Base-by-base conservation (phyloP, 2,113 vertebrate genomes). In the human region DNA sequence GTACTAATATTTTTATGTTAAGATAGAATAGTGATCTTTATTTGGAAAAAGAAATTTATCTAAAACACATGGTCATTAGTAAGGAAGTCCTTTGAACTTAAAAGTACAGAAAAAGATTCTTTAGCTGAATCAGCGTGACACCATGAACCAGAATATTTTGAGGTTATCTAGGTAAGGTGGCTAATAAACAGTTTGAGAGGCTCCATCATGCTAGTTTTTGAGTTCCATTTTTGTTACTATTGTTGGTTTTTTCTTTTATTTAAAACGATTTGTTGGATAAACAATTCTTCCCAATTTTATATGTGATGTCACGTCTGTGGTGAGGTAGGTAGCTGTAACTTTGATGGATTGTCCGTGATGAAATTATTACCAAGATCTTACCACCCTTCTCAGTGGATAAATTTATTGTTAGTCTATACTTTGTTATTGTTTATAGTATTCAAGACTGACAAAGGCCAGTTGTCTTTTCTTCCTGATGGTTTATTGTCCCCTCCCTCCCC, bases 11-110 rank as follows among this genome's bases (percentile, higher is more conserved):
- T 27, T 80, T 86, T 5, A 43, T 50, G 7, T 93, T 89, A 96
- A 55, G 20, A n/a, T 55, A 59, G 6, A 81, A n/a, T 82, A 18
- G 16, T 73, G 48, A 35, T 82, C 2, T 70, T 85, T 75, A 80
- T 88, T 95, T 97, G 48, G 38, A 20, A 38, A 95, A 86, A 76
- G 32, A 81, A 50, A 16, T 75, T 78, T 76, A 82, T 94, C 52
- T 32, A 25, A 89, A 92, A 40, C 52, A 86, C 27, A 16, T 35
- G 35, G 20, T 17, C 32, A 79, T 25, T 45, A 76, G 17, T 89
- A 68, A 78, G 50, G 57, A 92, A 72, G 9, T 68, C 8, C 25
- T 96, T 64, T 20, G 64, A 9, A 50, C 48, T 40, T 17, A 38
- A 61, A 80, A 64, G 32, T 76, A 80, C 0, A 8, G 84, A 40